Evolutionary conservation across 2,113 vertebrate species (phyloP), one percentile per base, ranked within the genome.

Genomic region (Ictalurus punctatus): DNA sequence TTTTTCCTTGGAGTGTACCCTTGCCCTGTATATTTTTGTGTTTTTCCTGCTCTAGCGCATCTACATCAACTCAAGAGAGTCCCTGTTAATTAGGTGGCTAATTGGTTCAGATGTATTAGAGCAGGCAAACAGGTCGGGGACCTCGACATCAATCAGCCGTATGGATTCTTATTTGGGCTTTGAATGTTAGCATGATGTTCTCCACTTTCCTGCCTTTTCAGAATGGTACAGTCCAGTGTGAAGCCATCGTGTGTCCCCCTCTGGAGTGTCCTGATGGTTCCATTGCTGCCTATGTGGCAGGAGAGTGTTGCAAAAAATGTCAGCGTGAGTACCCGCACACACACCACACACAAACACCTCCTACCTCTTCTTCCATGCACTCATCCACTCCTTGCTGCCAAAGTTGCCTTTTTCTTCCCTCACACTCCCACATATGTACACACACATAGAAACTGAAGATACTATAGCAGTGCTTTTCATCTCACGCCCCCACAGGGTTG

Each of bases 301-400:
- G 96, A 89, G 96, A 96, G 92, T 99, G 98, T 95, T 99, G 98
- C 94, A 98, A 98, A 92, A 97, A 99, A 93, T 99, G 98, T 92
- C 97, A 97, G 91, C 91, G 98, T 99, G 93, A 99, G 98, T 96
- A 92, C 52, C 86, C 91, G 86, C 88, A 91, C 90, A 90, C 76
- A 90, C 71, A 76, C 44, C 88, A 91, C 91, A 90, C 69, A 90
- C 73, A 76, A 52, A 71, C 82, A 85, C 85, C 58, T 48, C 19
- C 83, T 37, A 83, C 73, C 76, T 63, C 37, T 81, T 88, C 87
- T 85, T 89, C 85, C 56, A 85, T 54, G 37, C 40, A 52, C 89
- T 25, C 61, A 81, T 82, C 79, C 52, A 74, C 63, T 56, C 59
- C 84, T 80, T 88, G 16, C 73, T 76, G 59, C 85, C 87, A 76